phyloP scores from a whole-genome alignment of 23 tunicate genomes.

The Aplidium turbinatum region DNA sequence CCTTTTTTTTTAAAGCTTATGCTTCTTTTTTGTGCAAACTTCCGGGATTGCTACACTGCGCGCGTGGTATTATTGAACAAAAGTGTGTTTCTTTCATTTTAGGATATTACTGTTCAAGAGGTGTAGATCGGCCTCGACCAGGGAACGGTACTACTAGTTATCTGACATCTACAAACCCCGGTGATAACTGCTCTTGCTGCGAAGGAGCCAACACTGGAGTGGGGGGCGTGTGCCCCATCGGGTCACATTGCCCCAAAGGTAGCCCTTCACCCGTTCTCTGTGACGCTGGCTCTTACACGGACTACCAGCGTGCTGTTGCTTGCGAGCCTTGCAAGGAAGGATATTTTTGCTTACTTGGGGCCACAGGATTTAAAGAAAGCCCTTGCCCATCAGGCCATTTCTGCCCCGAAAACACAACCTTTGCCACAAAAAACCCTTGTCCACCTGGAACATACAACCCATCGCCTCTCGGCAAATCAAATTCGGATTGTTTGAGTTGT shows the following conservation, averaged over 20 bases:
- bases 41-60: neutral
- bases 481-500: conserved; percentile 52
- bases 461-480: conserved; percentile 5
- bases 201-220: conserved; percentile 65
- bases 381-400: conserved; percentile 91
- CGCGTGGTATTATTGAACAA: conserved; percentile 62
- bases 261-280: conserved; percentile 53
- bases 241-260: conserved; percentile 66
- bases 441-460: conserved; percentile 83
- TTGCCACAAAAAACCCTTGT: conserved; percentile 45
- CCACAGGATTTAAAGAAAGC: conserved; percentile 38
- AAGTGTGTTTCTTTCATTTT: neutral
- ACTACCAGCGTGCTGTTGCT: conserved; percentile 37
- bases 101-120: conserved; percentile 86
- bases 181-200: conserved; percentile 64
- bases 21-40: neutral
- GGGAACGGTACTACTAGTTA: conserved; percentile 78
- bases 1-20: no score
- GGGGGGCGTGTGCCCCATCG: conserved; percentile 87
- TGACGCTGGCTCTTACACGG: conserved; percentile 55
- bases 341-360: conserved; percentile 65
- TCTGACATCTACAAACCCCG: conserved; percentile 5
- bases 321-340: conserved; percentile 65
- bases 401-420: conserved; percentile 59
- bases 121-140: conserved; percentile 72